Percentiles rank a stretch among this genome's conserved stretches.
phyloP scores from a whole-genome alignment of 92 coral and sea anemone genomes.

The Siderastrea radians region DNA sequence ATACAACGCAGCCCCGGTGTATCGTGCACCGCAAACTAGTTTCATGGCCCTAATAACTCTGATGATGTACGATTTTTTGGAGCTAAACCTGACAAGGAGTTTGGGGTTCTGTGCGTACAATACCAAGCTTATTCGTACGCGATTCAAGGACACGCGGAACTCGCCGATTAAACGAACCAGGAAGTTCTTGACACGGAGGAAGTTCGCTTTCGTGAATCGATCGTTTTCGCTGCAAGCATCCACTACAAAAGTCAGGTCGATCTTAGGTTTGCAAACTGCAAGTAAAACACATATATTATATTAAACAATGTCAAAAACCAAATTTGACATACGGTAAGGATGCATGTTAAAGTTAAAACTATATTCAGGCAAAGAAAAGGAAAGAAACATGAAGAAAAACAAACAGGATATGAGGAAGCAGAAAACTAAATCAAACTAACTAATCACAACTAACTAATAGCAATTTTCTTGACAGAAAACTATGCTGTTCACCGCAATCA shows the following conservation, averaged over 20 bases:
- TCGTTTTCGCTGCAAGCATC: conserved; percentile 83
- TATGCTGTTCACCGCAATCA: no score
- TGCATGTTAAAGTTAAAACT: not conserved
- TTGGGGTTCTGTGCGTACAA: conserved; percentile 66
- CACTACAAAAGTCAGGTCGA: conserved; percentile 78
- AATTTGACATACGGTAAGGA: not conserved
- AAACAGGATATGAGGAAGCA: not conserved
- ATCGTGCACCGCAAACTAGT: conserved; percentile 72
- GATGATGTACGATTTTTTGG: conserved; percentile 57
- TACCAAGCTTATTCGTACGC: conserved; percentile 87
- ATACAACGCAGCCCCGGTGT: conserved; percentile 61
- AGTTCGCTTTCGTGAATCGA: conserved; percentile 82
- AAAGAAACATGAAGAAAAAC: not conserved
- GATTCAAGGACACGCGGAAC: conserved; percentile 71
- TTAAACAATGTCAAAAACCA: not conserved
- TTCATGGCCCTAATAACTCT: conserved; percentile 68
- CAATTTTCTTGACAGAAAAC: no score
- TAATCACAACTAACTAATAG: no score
- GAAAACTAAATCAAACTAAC: no score
- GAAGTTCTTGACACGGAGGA: conserved; percentile 83
- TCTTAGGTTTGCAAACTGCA: conserved; percentile 80
- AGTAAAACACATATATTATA: not conserved
- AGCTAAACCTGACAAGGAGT: conserved; percentile 61
- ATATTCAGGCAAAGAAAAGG: not conserved
- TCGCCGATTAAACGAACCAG: conserved; percentile 72